Percentiles rank a stretch among this genome's conserved stretches.
phyloP scores from a whole-genome alignment of 2,888 invertebrate genomes.

The Nymphalis c-album region DNA sequence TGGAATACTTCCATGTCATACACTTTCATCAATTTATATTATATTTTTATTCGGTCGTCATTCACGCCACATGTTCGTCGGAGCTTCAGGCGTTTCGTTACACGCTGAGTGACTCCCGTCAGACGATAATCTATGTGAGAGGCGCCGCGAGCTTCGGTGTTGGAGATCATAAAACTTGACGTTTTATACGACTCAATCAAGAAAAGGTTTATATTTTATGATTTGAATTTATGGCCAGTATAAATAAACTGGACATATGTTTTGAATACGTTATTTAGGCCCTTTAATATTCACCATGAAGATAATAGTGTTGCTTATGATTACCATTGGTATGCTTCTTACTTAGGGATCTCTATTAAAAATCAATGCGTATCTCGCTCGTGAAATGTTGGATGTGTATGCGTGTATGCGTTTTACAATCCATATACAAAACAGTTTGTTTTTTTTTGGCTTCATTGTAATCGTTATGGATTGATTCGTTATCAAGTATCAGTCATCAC shows the following conservation, averaged over 20 bases:
- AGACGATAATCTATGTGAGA: constrained; percentile 2
- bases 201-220: background rate
- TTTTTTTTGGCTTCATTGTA: too few species aligned
- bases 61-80: background rate
- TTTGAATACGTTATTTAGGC: too few species aligned
- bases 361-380: too few species aligned
- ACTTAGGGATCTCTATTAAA: too few species aligned
- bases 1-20: background rate
- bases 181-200: constrained; percentile 6
- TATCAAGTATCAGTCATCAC: background rate
- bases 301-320: too few species aligned
- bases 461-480: too few species aligned
- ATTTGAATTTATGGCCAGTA: background rate
- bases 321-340: too few species aligned
- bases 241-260: background rate
- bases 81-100: constrained; percentile 1
- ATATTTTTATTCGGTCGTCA: constrained; percentile 6
- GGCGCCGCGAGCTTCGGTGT: background rate
- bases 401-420: too few species aligned
- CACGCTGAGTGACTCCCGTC: constrained; percentile 10
- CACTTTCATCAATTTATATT: background rate
- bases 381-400: too few species aligned
- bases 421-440: too few species aligned
- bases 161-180: background rate
- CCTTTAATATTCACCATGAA: too few species aligned